A percentile compares a stretch with the other conserved stretches of the same genome.
Evolutionary conservation across 2,888 invertebrate genomes (phyloP).

Genomic region (Gortyna flavago): DNA sequence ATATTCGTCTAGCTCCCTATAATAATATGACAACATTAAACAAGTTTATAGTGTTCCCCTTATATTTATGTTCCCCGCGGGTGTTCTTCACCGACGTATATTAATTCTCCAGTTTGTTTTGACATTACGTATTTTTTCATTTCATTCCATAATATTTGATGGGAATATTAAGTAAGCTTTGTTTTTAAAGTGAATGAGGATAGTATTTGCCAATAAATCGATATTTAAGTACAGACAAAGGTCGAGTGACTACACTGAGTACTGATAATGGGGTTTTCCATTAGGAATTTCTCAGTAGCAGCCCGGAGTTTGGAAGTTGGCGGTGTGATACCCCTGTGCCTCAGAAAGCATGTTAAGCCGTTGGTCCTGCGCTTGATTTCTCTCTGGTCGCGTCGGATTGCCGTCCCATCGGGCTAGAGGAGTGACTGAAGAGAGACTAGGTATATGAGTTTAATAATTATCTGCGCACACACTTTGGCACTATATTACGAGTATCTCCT

Average conservation of each 20-base stretch:
- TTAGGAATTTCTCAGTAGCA: background rate
- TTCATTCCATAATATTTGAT: slow-evolving; percentile 33
- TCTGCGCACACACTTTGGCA: background rate
- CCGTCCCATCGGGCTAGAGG: background rate
- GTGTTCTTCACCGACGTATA: slow-evolving; percentile 56
- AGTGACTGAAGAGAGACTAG: background rate
- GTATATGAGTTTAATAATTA: background rate
- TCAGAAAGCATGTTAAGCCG: background rate
- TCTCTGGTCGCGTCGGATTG: no score
- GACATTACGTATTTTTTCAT: slow-evolving; percentile 40
- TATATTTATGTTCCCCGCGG: slow-evolving; percentile 57
- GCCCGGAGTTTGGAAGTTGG: background rate
- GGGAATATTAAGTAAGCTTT: slow-evolving; percentile 41
- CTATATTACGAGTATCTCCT: background rate
- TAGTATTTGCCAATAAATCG: slow-evolving; percentile 44
- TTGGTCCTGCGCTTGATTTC: no score
- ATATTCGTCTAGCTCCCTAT: no score
- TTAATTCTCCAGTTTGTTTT: slow-evolving; percentile 60
- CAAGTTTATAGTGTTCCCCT: slow-evolving; percentile 19
- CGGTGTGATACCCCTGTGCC: background rate
- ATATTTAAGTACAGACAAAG: slow-evolving; percentile 5
- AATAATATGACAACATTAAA: slow-evolving; percentile 13
- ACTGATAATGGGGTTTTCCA: background rate
- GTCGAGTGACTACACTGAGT: background rate
- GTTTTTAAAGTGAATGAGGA: slow-evolving; percentile 20